These are phyloP conservation scores for Spatulosminthurus flaviceps DNA, from an alignment of 2,888 invertebrate species.

Conservation along the genomic window DNA sequence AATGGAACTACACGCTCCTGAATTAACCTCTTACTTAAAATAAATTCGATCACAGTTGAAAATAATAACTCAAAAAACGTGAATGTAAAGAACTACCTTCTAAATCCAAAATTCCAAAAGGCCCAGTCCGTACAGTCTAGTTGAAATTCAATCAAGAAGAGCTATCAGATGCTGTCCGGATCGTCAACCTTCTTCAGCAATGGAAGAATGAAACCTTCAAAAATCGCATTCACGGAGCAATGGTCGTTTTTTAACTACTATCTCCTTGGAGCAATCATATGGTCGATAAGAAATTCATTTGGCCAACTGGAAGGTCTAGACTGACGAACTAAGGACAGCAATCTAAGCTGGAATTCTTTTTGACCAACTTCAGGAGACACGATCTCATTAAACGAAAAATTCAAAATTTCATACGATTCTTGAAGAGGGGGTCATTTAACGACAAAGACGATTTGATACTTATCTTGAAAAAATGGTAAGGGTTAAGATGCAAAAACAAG, in stretches of 20 bases:
- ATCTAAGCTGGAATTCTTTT: background rate
- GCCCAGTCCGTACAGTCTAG: too few relatives aligned
- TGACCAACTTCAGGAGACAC: constrained; percentile 13
- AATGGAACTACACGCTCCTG: too few relatives aligned
- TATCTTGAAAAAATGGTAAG: background rate
- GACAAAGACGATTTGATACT: too few relatives aligned
- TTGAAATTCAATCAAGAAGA: background rate
- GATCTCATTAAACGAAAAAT: background rate
- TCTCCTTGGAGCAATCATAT: constrained; percentile 13
- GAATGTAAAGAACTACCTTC: too few relatives aligned
- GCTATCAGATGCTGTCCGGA: background rate
- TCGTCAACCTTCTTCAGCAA: constrained; percentile 10
- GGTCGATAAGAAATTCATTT: constrained; percentile 9
- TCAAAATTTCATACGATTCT: too few relatives aligned
- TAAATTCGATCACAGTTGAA: too few relatives aligned
- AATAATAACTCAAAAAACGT: too few relatives aligned
- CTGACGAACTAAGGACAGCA: background rate
- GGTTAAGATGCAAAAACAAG: background rate
- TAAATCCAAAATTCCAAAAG: too few relatives aligned
- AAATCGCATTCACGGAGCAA: constrained; percentile 19
- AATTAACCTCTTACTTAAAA: too few relatives aligned
- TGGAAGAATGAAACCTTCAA: background rate
- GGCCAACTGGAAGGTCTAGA: background rate
- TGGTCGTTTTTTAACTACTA: background rate
- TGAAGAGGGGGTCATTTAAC: too few relatives aligned